Evolutionary conservation across 2,797 vertebrate species (phyloP), one percentile per base, ranked within the genome.

Genomic region (Gymnopithys bicolor): DNA sequence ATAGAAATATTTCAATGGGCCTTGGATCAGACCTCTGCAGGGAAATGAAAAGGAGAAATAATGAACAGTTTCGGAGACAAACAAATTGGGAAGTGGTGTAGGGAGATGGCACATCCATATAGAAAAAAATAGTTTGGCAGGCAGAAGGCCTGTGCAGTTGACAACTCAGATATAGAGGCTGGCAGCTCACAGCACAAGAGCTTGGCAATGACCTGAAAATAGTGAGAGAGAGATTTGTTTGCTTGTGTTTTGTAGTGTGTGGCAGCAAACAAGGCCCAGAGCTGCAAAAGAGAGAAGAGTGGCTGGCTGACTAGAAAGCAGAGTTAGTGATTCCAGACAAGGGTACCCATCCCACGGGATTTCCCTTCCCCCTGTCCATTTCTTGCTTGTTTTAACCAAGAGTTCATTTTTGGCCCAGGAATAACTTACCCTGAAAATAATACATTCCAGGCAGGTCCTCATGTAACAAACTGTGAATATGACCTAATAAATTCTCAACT

Each of bases 131-230:
- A 43, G 9, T 43, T 64, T 97, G 96, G 90, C 96, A 95, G 75
- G 39, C 80, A 87, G 62, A 86, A 35, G 37, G 69, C n/a, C 69
- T 90, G 93, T 52, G 66, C 75, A 81, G 81, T 56, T 64, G 71
- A 81, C 81, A 91, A 62, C 45, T 84, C 77, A 63, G 85, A 89
- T 52, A 84, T 43, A 84, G 62, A 30, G 12, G 1, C 5, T 96
- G 96, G 89, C 94, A 93, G 56, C 63, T 70, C 30, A 25, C 51
- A 74, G 51, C 1, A 1, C 43, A 62, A 35, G 67, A 78, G 59
- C 51, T 95, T 94, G 91, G 87, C 87, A 87, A 37, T 75, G 93
- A 84, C 84, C 70, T 91, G 71, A 87, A 93, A 90, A 93, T 58
- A 53, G 11, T 51, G 51, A 64, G 64, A 64, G 19, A 46, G 76